Evolutionary conservation across 92 coral and sea anemone species (phyloP), one percentile per base, ranked within the genome.

Genomic region (Epizoanthus scotinus): DNA sequence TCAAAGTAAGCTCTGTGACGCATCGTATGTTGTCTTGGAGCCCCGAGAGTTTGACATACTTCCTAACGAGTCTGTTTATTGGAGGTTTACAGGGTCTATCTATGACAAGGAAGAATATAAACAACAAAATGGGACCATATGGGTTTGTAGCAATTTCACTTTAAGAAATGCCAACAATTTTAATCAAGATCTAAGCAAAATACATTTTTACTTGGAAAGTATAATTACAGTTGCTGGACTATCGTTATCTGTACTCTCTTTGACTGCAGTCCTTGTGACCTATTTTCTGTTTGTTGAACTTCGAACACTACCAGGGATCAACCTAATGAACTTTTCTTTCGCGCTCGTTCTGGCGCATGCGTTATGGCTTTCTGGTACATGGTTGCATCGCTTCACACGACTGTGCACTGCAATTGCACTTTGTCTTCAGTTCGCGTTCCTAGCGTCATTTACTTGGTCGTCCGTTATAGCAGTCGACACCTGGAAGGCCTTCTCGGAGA

Each of bases 381-480:
- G 53, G 19, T 27, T 70, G 12, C 14, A 34, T 20, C 1, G 2
- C 8, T 19, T 27, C 6, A 38, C 5, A 15, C 17, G 38, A 34
- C 6, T 42, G 0, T 85, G 88, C 71, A 77, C 31, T 40, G 78
- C 67, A 21, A 31, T 70, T 20, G 68, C 88, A 13, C 52, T 38
- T 6, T 17, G 38, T 38, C 64, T 42, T 27, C 88, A 85, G 27
- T 85, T 78, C 20, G 28, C 73, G 27, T 44, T 85, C 2, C 44
- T 85, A 36, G 71, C 84, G 3, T 85, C 71, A 4, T 85, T 85
- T 47, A 66, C 56, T 12, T 67, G 84, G 71, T 67, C 73, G 56
- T 67, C 84, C 26, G 66, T 78, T 5, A 78, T 85, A 29, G 88
- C 88, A 24, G 59, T 85, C 49, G 79, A 85, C 55, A 85, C 84